Conservation (phyloP, 1,140 invertebrate genomes). For the Ruditapes philippinarum region DNA sequence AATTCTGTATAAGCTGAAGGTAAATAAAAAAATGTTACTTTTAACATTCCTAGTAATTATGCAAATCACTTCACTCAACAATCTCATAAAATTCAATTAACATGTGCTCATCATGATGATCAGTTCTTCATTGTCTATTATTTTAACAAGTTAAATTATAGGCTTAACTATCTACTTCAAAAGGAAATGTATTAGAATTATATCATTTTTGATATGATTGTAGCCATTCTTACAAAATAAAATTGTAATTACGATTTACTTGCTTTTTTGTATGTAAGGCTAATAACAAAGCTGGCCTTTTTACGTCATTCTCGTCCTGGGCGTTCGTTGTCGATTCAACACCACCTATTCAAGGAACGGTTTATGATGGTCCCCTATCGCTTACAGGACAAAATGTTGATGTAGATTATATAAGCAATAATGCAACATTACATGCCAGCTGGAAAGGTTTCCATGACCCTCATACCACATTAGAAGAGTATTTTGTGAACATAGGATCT, state of each 20-base stretch:
- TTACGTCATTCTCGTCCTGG: conserved; percentile 30
- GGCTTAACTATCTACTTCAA: background rate
- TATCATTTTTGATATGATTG: too few relatives aligned
- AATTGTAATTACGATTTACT: too few relatives aligned
- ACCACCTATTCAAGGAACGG: conserved; percentile 61
- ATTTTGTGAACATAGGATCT: conserved; percentile 62
- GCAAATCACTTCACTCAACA: too few relatives aligned
- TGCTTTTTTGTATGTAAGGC: conserved; percentile 35
- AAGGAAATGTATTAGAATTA: background rate
- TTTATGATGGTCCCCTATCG: conserved; percentile 61
- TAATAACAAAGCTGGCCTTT: conserved; percentile 66
- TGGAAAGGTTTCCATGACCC: conserved; percentile 68
- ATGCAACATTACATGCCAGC: conserved; percentile 4
- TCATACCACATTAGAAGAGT: conserved; percentile 53
- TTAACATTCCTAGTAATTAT: too few relatives aligned
- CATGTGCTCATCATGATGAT: too few relatives aligned
- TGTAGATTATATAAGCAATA: conserved; percentile 13
- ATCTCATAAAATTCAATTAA: too few relatives aligned
- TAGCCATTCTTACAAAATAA: too few relatives aligned
- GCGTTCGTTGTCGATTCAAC: conserved; percentile 52
- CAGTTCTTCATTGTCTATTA: too few relatives aligned
- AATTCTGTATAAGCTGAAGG: too few relatives aligned
- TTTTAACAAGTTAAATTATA: too few relatives aligned
- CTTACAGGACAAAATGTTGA: background rate
- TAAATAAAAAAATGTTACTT: too few relatives aligned